These are phyloP conservation scores for Lepus townsendii DNA, from an alignment of 2,797 vertebrate genomes.

Conservation along the genomic window DNA sequence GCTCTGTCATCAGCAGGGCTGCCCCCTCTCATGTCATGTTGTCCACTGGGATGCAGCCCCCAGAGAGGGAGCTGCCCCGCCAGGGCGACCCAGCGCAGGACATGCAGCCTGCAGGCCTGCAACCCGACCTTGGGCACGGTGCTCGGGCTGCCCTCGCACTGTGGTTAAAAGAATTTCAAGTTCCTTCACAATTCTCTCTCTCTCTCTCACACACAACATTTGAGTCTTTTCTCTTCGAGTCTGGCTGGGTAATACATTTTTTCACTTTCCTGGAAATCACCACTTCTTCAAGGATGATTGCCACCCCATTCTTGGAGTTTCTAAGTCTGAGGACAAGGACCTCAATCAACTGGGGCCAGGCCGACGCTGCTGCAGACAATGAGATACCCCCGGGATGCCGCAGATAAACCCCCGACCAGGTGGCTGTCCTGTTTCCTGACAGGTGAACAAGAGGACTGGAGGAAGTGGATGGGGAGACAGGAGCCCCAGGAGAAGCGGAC, in stretches of 20 bases:
- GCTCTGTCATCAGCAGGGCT: not conserved
- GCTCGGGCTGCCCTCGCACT: not conserved
- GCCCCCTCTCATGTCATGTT: too few relatives aligned
- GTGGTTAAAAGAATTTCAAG: not conserved
- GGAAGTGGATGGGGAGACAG: not conserved
- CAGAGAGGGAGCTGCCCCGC: not conserved
- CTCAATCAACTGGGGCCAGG: rapidly evolving
- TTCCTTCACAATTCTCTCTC: not conserved
- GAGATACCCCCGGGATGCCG: not conserved
- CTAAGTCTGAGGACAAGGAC: not conserved
- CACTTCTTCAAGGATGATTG: not conserved
- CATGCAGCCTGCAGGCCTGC: rapidly evolving
- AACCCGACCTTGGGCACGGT: rapidly evolving
- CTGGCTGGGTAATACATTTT: not conserved
- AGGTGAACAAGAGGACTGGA: not conserved
- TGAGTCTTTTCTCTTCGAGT: not conserved
- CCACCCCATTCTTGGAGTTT: not conserved
- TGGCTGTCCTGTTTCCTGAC: not conserved
- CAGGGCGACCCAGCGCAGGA: rapidly evolving
- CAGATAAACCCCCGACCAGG: rapidly evolving
- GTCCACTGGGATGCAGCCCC: not conserved
- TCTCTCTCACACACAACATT: not conserved
- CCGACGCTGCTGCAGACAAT: not conserved
- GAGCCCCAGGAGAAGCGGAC: rapidly evolving
- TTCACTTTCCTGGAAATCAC: not conserved